Evolutionary conservation across 1,140 invertebrate genomes (phyloP), one percentile per base, ranked within the genome.

Genomic region (Polypedilum pembai): DNA sequence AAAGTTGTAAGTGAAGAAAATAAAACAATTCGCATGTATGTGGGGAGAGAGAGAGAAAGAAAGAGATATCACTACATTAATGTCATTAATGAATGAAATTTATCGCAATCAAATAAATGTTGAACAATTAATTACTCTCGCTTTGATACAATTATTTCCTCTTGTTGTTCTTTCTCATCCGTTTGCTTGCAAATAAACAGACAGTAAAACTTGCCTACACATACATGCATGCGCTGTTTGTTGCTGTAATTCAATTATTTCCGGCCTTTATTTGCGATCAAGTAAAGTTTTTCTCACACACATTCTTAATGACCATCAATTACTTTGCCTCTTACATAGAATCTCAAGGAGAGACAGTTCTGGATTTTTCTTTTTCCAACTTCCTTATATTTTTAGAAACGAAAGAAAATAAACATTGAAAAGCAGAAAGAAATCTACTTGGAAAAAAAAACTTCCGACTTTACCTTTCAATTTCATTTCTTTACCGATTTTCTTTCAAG

Each of bases 21-120:
- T 5, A 33, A 33, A 33, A 33, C 24, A 33, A 33, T 33, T 33
- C 24, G 2, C 24, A 33, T 33, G 24, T 33, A 33, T 33, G 5
- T 33, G 24, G 1, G 2, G 24, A 3, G 5, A 3, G 24, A 3
- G 24, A 33, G 5, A 1, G 5, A 5, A 33, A 33, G 45, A 12
- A 56, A 3, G n/a, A 1, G n/a, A 1, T 56, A 56, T 56, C 45
- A 56, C 45, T 56, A 15, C n/a, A 56, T 56, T 56, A 56, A 56
- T 56, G 45, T 33, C 24, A 33, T 33, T 33, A 33, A 33, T 33
- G n/a, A 56, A 56, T 56, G 45, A 56, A 56, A 56, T 56, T 56
- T 17, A 56, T 56, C 45, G 45, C 45, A 56, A 56, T 56, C 45
- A 56, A 56, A 56, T 56, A 56, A 56, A 56, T 56, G 45, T 17